phyloP scores from a whole-genome alignment of 2,797 vertebrate species.

The Sebastes hubbsi region DNA sequence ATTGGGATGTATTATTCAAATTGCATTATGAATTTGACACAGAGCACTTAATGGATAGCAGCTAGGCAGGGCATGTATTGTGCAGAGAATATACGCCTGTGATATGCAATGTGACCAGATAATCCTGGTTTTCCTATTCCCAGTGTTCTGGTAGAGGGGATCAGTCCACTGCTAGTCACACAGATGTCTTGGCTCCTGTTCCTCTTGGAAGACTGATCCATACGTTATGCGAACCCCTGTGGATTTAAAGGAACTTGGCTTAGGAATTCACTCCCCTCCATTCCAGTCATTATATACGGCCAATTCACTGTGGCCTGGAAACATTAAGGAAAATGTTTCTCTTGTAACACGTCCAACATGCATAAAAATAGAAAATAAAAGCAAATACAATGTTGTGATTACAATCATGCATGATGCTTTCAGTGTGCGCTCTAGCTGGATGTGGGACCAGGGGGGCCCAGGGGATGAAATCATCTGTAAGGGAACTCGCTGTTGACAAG shows the following conservation, averaged over 20 bases:
- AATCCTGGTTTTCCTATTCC: constrained; percentile 63
- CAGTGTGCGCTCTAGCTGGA: constrained; percentile 25
- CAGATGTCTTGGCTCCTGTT: constrained; percentile 84
- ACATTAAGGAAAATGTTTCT: constrained; percentile 71
- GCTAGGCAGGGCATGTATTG: constrained; percentile 30
- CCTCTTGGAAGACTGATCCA: constrained; percentile 74
- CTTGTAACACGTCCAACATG: constrained; percentile 61
- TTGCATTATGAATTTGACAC: constrained; percentile 54
- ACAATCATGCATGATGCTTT: constrained; percentile 38
- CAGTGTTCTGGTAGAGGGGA: constrained; percentile 62
- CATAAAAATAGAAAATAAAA: constrained; percentile 74
- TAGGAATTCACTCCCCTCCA: constrained; percentile 65
- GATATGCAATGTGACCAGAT: constrained; percentile 67
- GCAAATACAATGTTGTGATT: constrained; percentile 56
- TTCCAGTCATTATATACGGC: constrained; percentile 75
- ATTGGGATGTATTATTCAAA: constrained; percentile 57
- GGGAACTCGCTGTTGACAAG: constrained; percentile 47
- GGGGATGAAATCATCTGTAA: constrained; percentile 54
- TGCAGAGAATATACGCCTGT: constrained; percentile 37
- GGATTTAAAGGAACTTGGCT: constrained; percentile 79
- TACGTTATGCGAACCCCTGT: constrained; percentile 64
- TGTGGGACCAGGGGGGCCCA: constrained; percentile 14
- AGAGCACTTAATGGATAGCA: constrained; percentile 33
- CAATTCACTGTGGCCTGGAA: constrained; percentile 69
- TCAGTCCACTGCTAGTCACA: constrained; percentile 71